Base-by-base conservation (phyloP, 2,888 invertebrate species). In the Lasioglossum figueresi region DNA sequence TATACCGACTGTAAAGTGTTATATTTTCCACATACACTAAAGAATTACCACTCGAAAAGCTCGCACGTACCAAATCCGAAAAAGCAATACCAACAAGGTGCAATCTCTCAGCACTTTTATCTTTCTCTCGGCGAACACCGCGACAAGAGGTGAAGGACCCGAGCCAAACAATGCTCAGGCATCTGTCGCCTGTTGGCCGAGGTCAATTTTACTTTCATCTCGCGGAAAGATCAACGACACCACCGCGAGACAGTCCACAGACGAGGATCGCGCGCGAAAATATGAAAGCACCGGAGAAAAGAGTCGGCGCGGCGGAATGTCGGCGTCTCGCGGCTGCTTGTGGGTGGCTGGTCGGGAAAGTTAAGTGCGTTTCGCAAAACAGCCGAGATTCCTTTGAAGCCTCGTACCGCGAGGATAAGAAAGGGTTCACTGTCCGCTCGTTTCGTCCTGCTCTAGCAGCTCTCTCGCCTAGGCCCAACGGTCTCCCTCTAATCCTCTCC, bases 401-500 rank as follows among this genome's bases (percentile, higher is more conserved):
- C 59, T 84, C 79, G 82, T 85, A 80, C 76, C 80, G 79, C 87
- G 80, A 77, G 85, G 82, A 83, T 90, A 87, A 89, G 90, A 89
- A 85, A 82, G 84, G 89, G 87, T 90, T 85, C 83, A 80, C 84
- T 82, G 84, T 80, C 89, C 88, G 89, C 82, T 75, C 73, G 79
- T 68, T 56, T 56, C 71, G n/a, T 63, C 48, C 66, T 70, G 27
- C 48, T 66, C 70, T n/a, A 40, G 23, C 40, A 4, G 40, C n/a
- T 10, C n/a, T 40, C n/a, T 31, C 56, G n/a, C 56, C n/a, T 56
- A 56, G 56, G 56, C 56, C 56, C 56, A 56, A 56, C n/a, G 56
- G n/a, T 63, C 79, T 43, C 74, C 45, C 89, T 87, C 87, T 89
- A 91, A 92, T 91, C 91, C 91, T 81, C 85, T 77, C 87, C 84